Evolutionary conservation across 2,888 invertebrate genomes (phyloP).

Genomic region (Ptychoptera contaminata): DNA sequence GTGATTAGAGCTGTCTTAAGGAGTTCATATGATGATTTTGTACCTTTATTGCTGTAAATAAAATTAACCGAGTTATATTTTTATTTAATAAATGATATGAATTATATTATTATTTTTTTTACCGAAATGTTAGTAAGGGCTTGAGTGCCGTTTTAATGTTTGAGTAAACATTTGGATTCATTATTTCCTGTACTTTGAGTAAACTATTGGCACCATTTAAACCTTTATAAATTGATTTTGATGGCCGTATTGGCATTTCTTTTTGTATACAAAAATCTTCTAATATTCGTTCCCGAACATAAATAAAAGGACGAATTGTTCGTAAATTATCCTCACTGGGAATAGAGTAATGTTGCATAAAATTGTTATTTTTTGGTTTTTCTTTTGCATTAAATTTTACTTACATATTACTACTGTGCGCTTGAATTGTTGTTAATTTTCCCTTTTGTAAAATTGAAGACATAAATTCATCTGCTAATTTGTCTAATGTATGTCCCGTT

Average conservation of each 20-base stretch:
- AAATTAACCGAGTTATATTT: neutral
- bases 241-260: slow-evolving; percentile 12
- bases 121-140: slow-evolving; percentile 12
- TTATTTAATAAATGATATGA: neutral
- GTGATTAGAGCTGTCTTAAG: slow-evolving; percentile 9
- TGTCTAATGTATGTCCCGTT: slow-evolving; percentile 73
- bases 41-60: slow-evolving; percentile 9
- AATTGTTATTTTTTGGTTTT: neutral
- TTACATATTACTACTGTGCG: slow-evolving; percentile 60
- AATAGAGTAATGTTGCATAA: neutral
- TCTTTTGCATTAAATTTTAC: slow-evolving; percentile 13
- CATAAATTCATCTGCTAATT: slow-evolving; percentile 66
- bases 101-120: neutral
- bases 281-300: slow-evolving; percentile 54
- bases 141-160: slow-evolving; percentile 13
- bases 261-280: slow-evolving; percentile 12
- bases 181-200: slow-evolving; percentile 12
- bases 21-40: slow-evolving; percentile 11
- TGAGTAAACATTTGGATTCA: slow-evolving; percentile 13
- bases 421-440: slow-evolving; percentile 60
- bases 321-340: slow-evolving; percentile 56
- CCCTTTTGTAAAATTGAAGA: slow-evolving; percentile 70
- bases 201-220: slow-evolving; percentile 12
- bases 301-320: slow-evolving; percentile 74
- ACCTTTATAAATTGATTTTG: slow-evolving; percentile 9